Conservation (phyloP, 2,797 vertebrate genomes). For the Peromyscus eremicus region DNA sequence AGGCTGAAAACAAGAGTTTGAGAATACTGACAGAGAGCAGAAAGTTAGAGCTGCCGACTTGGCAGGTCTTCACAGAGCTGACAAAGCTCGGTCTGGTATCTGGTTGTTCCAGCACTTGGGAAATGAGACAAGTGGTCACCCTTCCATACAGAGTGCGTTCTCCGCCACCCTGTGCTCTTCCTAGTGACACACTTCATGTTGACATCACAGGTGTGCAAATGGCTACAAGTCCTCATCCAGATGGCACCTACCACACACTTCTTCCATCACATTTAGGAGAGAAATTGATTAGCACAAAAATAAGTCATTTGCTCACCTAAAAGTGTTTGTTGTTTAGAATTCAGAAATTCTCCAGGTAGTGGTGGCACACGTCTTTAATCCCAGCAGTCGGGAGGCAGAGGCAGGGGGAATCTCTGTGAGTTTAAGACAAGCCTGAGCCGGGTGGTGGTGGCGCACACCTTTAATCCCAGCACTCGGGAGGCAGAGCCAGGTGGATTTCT, state of each 20-base stretch:
- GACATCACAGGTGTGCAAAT: background rate
- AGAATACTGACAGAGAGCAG: background rate
- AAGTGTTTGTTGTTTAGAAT: constrained; percentile 42
- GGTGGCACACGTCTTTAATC: background rate
- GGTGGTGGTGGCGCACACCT: too few species aligned
- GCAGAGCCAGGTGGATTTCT: too few species aligned
- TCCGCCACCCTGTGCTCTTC: background rate
- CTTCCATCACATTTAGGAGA: background rate
- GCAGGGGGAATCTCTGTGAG: background rate
- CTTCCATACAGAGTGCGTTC: background rate
- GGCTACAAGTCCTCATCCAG: background rate
- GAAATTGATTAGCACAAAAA: background rate
- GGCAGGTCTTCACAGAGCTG: background rate
- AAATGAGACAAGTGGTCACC: background rate
- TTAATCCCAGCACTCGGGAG: too few species aligned
- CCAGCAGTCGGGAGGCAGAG: background rate
- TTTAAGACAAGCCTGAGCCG: too few species aligned
- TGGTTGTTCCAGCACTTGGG: background rate
- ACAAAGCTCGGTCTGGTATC: constrained; percentile 1
- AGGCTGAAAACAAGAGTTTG: constrained; percentile 30
- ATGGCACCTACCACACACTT: background rate
- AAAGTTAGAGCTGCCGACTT: background rate
- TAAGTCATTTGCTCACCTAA: constrained; percentile 5
- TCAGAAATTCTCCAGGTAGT: background rate
- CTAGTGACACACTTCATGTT: background rate